Percentiles rank a stretch among this genome's conserved stretches.
These are phyloP conservation scores for Xerus inauris DNA, from an alignment of 2,113 vertebrate species.

Conservation along the genomic window DNA sequence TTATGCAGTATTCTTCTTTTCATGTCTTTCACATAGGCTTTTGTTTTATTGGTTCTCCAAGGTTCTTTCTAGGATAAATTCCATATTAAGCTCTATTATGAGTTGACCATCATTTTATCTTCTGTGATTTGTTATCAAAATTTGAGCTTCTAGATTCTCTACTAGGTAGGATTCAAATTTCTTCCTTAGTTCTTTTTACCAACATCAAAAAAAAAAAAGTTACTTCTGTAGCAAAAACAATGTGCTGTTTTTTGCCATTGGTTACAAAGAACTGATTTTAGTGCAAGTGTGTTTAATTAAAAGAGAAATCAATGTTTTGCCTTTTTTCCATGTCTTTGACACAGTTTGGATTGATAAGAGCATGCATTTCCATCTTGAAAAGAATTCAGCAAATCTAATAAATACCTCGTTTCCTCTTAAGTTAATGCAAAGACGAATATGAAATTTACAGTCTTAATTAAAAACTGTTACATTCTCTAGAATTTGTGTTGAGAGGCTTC, in stretches of 20 bases:
- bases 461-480: not conserved
- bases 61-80: not conserved
- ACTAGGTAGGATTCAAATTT: not conserved
- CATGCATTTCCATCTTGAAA: slow-evolving; percentile 10
- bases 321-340: not conserved
- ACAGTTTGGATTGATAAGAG: not conserved
- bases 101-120: not conserved
- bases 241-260: not conserved
- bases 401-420: not conserved
- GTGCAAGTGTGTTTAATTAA: not conserved
- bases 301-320: not conserved
- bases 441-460: not conserved
- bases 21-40: not conserved
- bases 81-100: not conserved
- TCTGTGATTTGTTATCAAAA: slow-evolving; percentile 7
- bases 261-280: not conserved
- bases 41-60: not conserved
- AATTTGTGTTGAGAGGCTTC: not conserved
- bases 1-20: not conserved
- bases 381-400: not conserved
- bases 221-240: not conserved
- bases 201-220: not conserved
- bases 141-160: not conserved
- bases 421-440: not conserved
- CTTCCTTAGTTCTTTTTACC: not conserved